Base-by-base conservation (phyloP, 2,888 invertebrate genomes). In the Ectemnius lituratus region DNA sequence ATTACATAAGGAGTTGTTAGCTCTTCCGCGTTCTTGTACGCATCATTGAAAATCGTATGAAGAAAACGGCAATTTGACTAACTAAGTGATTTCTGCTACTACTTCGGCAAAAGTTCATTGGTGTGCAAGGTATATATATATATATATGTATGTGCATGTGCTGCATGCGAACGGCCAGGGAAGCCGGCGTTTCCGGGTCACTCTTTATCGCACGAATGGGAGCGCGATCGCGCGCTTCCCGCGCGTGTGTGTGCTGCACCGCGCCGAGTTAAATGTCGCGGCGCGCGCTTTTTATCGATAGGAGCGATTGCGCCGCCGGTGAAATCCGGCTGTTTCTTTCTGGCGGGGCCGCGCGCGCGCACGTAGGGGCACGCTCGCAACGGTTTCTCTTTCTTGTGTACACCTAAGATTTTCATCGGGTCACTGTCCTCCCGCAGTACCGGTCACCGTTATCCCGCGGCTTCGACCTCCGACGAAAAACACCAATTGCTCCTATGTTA, bases 351-450 rank as follows among this genome's bases (percentile, higher is more conserved):
- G 6, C 5, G 37, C 37, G 37, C 37, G 0, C 37, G 11, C 69
- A 65, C 75, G 56, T 69, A 49, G 67, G 69, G 58, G 67, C 71
- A 71, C 73, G 73, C 70, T 82, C 73, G 56, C 82, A 70, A 75
- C 83, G 84, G 80, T 83, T 83, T 85, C 81, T 85, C 81, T 81
- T 83, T 85, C 83, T 81, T 80, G 70, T 70, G 75, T 74, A 73
- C 37, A 37, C 61, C 70, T 28, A 72, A 75, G 85, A 84, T 84
- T 85, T 84, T 84, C 84, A 85, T 84, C 85, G 80, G 84, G 82
- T 80, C 79, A 85, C 72, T 84, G 83, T 83, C 84, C 83, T 84
- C 83, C 23, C 23, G 60, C 37, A 4, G 59, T 74, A 77, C 74
- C 37, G 78, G 76, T 75, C 83, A 83, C 83, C 83, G 83, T 83